Percentiles rank a stretch among this genome's conserved stretches.
phyloP scores from a whole-genome alignment of 1,140 invertebrate species.

The Zaprionus gabonicus region DNA sequence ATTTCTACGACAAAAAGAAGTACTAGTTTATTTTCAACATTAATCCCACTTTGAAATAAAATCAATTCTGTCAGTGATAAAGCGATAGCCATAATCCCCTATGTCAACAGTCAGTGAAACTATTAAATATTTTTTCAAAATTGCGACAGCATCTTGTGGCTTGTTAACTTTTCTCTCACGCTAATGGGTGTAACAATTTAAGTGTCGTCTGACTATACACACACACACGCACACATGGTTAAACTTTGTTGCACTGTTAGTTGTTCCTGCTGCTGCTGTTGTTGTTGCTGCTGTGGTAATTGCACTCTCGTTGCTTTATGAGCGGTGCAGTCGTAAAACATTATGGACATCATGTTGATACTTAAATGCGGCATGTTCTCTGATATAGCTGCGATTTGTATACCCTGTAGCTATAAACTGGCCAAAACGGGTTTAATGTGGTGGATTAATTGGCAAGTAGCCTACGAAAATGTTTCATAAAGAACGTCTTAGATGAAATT shows the following conservation, averaged over 20 bases:
- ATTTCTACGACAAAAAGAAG: background rate
- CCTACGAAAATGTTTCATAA: background rate
- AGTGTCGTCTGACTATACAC: conserved; percentile 37
- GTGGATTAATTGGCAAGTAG: background rate
- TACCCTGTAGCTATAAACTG: conserved; percentile 15
- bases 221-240: conserved; percentile 10
- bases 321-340: conserved; percentile 72
- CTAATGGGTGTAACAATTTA: conserved; percentile 67
- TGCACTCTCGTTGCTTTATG: conserved; percentile 75
- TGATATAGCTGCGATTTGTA: conserved; percentile 48
- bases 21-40: too few species aligned
- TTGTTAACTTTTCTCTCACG: conserved; percentile 37
- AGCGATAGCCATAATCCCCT: background rate
- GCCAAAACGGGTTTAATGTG: conserved; percentile 6
- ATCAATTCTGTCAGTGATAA: background rate
- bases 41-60: background rate
- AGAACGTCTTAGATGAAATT: background rate
- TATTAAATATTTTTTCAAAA: conserved; percentile 3
- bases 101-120: background rate
- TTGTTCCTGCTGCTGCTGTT: conserved; percentile 19
- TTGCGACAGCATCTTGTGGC: background rate
- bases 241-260: conserved; percentile 72
- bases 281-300: conserved; percentile 57
- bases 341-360: conserved; percentile 76
- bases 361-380: conserved; percentile 58